These are phyloP conservation scores for Nesoenas mayeri DNA, from an alignment of 2,113 vertebrate genomes.

Conservation along the genomic window DNA sequence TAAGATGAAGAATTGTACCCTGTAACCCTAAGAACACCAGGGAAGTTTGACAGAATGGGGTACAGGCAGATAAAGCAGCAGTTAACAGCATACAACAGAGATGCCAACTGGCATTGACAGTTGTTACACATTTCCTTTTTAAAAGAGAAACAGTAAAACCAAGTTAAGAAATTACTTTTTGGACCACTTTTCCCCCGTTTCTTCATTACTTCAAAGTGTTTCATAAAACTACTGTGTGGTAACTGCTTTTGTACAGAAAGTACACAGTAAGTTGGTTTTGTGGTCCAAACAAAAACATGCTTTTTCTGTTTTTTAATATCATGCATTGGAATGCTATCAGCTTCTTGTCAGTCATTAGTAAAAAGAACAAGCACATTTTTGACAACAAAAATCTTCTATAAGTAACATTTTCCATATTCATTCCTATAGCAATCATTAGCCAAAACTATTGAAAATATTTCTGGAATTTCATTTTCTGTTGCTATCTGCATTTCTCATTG, in stretches of 20 bases:
- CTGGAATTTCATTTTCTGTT: conserved; percentile 18
- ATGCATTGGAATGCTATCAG: conserved; percentile 63
- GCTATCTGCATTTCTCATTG: background rate
- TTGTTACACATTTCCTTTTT: background rate
- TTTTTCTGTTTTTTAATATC: conserved; percentile 1
- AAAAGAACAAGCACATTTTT: conserved; percentile 52
- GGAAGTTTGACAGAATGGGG: conserved; percentile 5
- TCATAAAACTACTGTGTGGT: background rate
- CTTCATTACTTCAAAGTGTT: background rate
- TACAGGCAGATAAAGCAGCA: conserved; percentile 45
- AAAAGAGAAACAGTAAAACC: background rate
- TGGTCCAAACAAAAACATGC: conserved; percentile 60
- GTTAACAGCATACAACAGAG: background rate
- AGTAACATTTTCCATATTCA: conserved; percentile 4
- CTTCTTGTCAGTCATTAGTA: conserved; percentile 44
- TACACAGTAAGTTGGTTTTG: background rate
- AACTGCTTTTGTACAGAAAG: background rate
- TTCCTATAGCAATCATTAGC: conserved; percentile 35
- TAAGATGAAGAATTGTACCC: background rate
- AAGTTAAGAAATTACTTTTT: background rate
- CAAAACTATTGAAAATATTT: conserved; percentile 40
- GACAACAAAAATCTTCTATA: conserved; percentile 28
- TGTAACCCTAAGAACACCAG: background rate
- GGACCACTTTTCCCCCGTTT: background rate
- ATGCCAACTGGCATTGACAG: background rate